These are phyloP conservation scores for Pegoplata infirma DNA, from an alignment of 2,888 invertebrate genomes.

Conservation along the genomic window DNA sequence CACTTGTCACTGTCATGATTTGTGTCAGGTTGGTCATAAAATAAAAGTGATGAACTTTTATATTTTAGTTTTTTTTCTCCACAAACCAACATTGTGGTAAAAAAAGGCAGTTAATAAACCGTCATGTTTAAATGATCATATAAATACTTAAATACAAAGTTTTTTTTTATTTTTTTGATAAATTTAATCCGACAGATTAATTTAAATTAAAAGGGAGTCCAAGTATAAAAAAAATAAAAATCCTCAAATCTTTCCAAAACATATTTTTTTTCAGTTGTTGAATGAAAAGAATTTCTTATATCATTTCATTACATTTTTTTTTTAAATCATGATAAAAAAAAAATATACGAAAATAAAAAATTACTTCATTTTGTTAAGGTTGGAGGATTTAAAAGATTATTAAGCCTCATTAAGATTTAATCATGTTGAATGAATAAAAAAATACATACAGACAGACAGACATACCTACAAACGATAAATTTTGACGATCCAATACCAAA, in stretches of 20 bases:
- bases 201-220: slow-evolving; percentile 55
- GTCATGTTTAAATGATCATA: slow-evolving; percentile 35
- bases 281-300: slow-evolving; percentile 41
- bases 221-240: slow-evolving; percentile 21
- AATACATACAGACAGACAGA: no score
- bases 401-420: slow-evolving; percentile 72
- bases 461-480: slow-evolving; percentile 1
- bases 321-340: slow-evolving; percentile 24
- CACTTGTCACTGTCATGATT: slow-evolving; percentile 62
- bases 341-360: slow-evolving; percentile 41
- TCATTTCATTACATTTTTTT: slow-evolving; percentile 12
- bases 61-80: slow-evolving; percentile 3
- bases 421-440: slow-evolving; percentile 63
- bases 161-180: slow-evolving; percentile 14
- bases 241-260: slow-evolving; percentile 46
- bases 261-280: slow-evolving; percentile 23
- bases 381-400: slow-evolving; percentile 66
- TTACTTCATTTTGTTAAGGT: slow-evolving; percentile 52
- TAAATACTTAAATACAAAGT: slow-evolving; percentile 26
- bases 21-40: slow-evolving; percentile 49
- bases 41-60: slow-evolving; percentile 56
- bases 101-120: slow-evolving; percentile 39
- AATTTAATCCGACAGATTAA: slow-evolving; percentile 62
- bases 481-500: slow-evolving; percentile 11
- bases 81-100: neutral